phyloP scores from a whole-genome alignment of 1,140 invertebrate genomes.

The Fragariocoptes setiger region DNA sequence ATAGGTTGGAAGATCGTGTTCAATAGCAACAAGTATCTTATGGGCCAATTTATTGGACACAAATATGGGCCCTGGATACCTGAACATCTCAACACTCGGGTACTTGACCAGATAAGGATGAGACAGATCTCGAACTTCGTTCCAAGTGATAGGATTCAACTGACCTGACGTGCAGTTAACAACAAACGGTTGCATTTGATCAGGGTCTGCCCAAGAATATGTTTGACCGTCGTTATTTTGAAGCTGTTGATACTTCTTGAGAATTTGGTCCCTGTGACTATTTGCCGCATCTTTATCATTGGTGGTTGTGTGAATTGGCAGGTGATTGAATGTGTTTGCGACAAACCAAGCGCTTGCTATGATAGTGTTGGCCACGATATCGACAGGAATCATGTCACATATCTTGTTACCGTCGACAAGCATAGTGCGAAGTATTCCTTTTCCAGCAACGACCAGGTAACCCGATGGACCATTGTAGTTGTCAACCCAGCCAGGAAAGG shows the following conservation, averaged over 20 bases:
- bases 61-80: conserved; percentile 8
- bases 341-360: conserved; percentile 13
- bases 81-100: conserved; percentile 9
- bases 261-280: neutral
- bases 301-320: no score
- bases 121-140: conserved; percentile 13
- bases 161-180: conserved; percentile 6
- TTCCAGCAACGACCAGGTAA: conserved; percentile 13
- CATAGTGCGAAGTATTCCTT: conserved; percentile 15
- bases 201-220: neutral
- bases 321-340: no score
- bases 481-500: conserved; percentile 19
- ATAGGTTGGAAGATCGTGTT: conserved; percentile 10
- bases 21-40: conserved; percentile 5
- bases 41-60: conserved; percentile 8
- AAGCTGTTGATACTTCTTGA: no score
- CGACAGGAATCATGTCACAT: conserved; percentile 16
- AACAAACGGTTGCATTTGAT: conserved; percentile 3
- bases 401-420: conserved; percentile 11
- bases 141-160: conserved; percentile 35
- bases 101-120: conserved; percentile 9
- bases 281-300: no score
- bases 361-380: conserved; percentile 15
- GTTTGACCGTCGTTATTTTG: no score
- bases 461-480: conserved; percentile 17